These are phyloP conservation scores for Dicrurus megarhynchus DNA, from an alignment of 2,113 vertebrate genomes.

Conservation along the genomic window DNA sequence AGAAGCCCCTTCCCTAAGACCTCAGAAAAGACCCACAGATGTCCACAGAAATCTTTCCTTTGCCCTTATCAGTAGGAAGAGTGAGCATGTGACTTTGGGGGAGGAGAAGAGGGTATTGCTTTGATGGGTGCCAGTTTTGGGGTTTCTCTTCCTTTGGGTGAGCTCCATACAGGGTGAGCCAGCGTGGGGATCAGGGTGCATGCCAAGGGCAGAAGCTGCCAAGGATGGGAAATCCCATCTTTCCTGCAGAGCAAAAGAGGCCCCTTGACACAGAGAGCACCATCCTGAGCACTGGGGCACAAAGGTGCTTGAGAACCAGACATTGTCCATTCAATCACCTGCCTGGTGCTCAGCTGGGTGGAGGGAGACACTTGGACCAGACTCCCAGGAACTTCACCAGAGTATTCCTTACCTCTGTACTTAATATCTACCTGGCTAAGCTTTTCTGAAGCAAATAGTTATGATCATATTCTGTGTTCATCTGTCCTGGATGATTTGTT, in stretches of 20 bases:
- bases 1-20: not conserved
- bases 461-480: not conserved
- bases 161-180: not conserved
- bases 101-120: not conserved
- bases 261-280: not conserved
- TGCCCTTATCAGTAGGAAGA: not conserved
- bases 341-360: fast-evolving
- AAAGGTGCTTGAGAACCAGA: not conserved
- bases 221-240: not conserved
- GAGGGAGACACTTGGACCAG: not conserved
- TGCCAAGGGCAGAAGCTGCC: not conserved
- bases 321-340: fast-evolving
- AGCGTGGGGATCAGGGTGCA: fast-evolving
- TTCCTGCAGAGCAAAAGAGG: not conserved
- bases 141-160: not conserved
- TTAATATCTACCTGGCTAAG: not conserved
- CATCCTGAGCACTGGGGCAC: fast-evolving
- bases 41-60: not conserved
- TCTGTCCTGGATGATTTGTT: not conserved
- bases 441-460: not conserved
- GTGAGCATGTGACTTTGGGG: fast-evolving
- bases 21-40: fast-evolving
- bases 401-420: not conserved
- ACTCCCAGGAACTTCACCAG: not conserved
- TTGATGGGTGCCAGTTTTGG: fast-evolving